Evolutionary conservation across 2,113 vertebrate genomes (phyloP).

Genomic region (Sinosuthora webbiana): DNA sequence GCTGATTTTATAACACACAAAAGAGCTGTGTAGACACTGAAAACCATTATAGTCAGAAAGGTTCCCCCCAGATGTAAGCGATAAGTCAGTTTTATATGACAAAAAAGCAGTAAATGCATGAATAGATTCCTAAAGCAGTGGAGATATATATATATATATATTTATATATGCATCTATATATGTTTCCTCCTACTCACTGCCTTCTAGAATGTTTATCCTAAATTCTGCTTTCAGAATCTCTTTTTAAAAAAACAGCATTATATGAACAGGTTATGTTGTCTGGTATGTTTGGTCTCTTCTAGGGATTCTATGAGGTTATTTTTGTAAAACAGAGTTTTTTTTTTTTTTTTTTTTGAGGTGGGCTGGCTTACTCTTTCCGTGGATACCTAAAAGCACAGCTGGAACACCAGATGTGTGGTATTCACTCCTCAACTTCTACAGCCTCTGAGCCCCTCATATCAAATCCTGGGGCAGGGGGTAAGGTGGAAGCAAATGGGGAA

Average conservation of each 20-base stretch:
- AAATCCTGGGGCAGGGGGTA: neutral
- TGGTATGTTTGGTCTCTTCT: neutral
- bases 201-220: neutral
- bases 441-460: neutral
- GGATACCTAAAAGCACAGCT: neutral
- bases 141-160: neutral
- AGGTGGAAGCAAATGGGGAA: neutral
- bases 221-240: neutral
- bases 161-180: neutral
- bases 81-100: constrained; percentile 32
- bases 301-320: neutral
- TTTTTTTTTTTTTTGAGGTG: neutral
- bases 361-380: neutral
- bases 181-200: neutral
- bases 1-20: constrained; percentile 13
- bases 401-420: neutral
- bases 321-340: neutral
- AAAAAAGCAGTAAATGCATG: neutral
- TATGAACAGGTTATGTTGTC: neutral
- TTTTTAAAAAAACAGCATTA: neutral
- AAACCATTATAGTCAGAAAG: neutral
- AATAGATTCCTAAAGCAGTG: neutral
- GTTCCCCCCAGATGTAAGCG: neutral
- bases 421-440: neutral
- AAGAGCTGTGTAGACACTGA: neutral